A percentile compares a stretch with the other conserved stretches of the same genome.
phyloP scores from a whole-genome alignment of 2,888 invertebrate genomes.

The Clistopyga incitator region DNA sequence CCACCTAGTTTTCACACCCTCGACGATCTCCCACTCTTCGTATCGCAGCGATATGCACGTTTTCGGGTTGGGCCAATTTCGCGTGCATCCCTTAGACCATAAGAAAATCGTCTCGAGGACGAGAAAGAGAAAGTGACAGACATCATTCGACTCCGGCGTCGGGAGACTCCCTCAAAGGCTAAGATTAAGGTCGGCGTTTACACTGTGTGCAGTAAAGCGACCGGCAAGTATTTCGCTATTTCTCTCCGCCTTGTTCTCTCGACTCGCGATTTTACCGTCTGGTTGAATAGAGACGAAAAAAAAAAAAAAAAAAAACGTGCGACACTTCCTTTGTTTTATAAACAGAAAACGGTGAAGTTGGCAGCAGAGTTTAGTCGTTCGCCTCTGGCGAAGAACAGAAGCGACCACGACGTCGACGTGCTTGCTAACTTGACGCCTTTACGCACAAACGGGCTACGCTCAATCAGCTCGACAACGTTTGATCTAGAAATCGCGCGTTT shows the following conservation, averaged over 20 bases:
- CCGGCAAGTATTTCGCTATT: constrained; percentile 24
- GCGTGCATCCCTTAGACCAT: constrained; percentile 3
- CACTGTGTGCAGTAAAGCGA: not conserved
- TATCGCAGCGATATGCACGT: constrained; percentile 16
- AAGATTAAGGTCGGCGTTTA: constrained; percentile 50
- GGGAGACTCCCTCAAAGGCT: constrained; percentile 49
- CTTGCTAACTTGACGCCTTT: constrained; percentile 44
- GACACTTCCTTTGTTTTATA: constrained; percentile 73
- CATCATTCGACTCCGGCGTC: constrained; percentile 32
- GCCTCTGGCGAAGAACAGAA: constrained; percentile 49
- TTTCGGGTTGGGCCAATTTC: constrained; percentile 16
- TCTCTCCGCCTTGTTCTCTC: not conserved
- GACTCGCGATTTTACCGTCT: constrained; percentile 1
- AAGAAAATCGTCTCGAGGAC: constrained; percentile 5
- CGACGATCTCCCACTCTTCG: constrained; percentile 9
- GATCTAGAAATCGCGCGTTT: constrained; percentile 71
- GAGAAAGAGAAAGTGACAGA: constrained; percentile 18
- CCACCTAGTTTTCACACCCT: constrained; percentile 54
- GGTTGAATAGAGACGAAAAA: constrained; percentile 22
- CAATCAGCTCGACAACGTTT: constrained; percentile 70
- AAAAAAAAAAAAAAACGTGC: constrained; percentile 23
- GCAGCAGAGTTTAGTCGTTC: not conserved
- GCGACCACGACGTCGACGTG: constrained; percentile 51
- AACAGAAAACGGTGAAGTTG: constrained; percentile 64
- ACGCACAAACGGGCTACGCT: constrained; percentile 35